Conservation (phyloP, 1,140 invertebrate genomes). For the Drosophila fuyamai region DNA sequence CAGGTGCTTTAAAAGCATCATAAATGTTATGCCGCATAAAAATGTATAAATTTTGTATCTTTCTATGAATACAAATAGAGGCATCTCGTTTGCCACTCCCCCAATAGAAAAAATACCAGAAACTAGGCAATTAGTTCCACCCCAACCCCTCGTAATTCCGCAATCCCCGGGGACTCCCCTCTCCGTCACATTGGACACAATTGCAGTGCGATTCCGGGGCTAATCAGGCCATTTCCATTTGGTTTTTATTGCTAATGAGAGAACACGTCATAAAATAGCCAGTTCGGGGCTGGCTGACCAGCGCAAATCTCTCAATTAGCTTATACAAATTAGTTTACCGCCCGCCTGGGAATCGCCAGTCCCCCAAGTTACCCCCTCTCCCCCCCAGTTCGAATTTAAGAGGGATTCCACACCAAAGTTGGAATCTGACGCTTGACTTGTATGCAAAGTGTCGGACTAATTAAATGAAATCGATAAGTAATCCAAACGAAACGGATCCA, state of each 20-base stretch:
- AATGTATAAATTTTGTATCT: background rate
- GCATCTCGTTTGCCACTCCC: background rate
- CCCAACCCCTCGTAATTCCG: constrained; percentile 13
- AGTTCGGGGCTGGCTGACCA: constrained; percentile 19
- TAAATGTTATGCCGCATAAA: background rate
- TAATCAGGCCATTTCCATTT: constrained; percentile 58
- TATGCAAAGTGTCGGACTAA: constrained; percentile 59
- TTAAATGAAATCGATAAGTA: constrained; percentile 78
- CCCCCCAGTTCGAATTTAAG: constrained; percentile 16
- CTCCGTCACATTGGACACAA: constrained; percentile 15
- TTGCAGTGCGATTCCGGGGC: constrained; percentile 46
- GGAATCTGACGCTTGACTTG: constrained; percentile 1
- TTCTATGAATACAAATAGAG: constrained; percentile 10
- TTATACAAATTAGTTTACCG: constrained; percentile 81
- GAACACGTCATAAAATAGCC: constrained; percentile 70
- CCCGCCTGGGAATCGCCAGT: constrained; percentile 64
- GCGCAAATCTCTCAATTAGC: constrained; percentile 76
- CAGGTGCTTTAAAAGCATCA: no score
- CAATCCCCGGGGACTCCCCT: constrained; percentile 9
- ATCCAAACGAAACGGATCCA: constrained; percentile 30
- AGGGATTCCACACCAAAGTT: background rate
- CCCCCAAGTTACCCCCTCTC: constrained; percentile 15
- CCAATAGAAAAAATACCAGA: no score
- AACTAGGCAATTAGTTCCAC: constrained; percentile 50
- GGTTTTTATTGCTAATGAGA: constrained; percentile 78